Evolutionary conservation across 1,140 invertebrate species (phyloP).

Genomic region (Phthorimaea operculella): DNA sequence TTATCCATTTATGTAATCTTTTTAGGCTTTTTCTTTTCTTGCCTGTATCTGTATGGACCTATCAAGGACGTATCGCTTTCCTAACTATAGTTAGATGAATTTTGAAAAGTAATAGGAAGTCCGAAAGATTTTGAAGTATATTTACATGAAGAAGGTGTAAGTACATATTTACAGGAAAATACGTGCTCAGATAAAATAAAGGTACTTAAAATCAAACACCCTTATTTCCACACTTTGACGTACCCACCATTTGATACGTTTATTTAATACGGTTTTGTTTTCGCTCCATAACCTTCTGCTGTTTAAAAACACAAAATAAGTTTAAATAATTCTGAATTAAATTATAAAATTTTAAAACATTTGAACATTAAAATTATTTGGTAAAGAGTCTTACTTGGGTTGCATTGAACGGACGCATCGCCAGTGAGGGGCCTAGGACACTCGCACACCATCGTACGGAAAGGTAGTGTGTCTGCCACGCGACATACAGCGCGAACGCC

Average conservation of each 20-base stretch:
- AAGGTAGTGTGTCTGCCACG: constrained; percentile 85
- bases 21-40: neutral
- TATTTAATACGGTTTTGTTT: too few species aligned
- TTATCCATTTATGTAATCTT: neutral
- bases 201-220: neutral
- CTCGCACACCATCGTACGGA: constrained; percentile 88
- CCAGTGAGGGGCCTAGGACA: constrained; percentile 84
- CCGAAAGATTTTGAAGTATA: neutral
- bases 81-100: neutral
- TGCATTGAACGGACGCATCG: constrained; percentile 85
- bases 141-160: neutral
- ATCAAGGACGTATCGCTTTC: neutral
- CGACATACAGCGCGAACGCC: constrained; percentile 81
- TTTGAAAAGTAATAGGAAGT: neutral
- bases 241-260: neutral
- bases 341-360: neutral
- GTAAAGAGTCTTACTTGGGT: constrained; percentile 71
- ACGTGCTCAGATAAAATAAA: neutral
- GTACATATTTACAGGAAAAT: neutral
- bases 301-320: neutral
- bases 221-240: neutral
- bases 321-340: neutral
- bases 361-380: neutral
- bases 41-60: neutral
- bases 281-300: neutral